A percentile compares a stretch with the other conserved stretches of the same genome.
Conservation (phyloP, 2,888 invertebrate genomes). For the Bellardia bayeri region DNA sequence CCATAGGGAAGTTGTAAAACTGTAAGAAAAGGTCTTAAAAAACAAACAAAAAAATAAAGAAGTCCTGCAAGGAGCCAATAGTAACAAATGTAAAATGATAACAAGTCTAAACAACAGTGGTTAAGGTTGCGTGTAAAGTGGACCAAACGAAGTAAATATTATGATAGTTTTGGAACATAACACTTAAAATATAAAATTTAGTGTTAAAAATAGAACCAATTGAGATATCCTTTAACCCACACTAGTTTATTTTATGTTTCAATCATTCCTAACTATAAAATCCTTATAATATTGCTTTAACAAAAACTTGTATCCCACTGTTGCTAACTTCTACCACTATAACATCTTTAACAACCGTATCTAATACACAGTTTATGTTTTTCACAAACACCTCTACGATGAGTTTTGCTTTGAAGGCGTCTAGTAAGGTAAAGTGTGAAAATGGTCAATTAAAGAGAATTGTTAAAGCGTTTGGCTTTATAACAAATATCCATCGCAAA, state of each 20-base stretch:
- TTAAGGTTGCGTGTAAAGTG: neutral
- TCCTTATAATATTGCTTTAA: no score
- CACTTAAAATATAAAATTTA: no score
- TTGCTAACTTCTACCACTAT: slow-evolving; percentile 16
- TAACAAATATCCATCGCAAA: slow-evolving; percentile 31
- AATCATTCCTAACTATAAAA: no score
- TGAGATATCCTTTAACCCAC: no score
- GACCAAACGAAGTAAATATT: neutral
- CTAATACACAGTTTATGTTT: slow-evolving; percentile 9
- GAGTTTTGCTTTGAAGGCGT: slow-evolving; percentile 39
- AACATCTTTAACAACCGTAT: neutral
- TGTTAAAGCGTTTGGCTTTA: slow-evolving; percentile 51
- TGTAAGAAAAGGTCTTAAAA: neutral
- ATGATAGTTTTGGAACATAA: no score
- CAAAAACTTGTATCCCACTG: no score
- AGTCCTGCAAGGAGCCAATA: slow-evolving; percentile 8
- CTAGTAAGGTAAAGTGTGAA: slow-evolving; percentile 52
- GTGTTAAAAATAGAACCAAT: no score
- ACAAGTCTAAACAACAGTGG: neutral
- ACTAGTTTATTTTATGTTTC: no score
- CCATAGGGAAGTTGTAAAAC: slow-evolving; percentile 16
- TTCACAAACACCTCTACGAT: neutral
- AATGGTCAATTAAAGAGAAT: slow-evolving; percentile 67
- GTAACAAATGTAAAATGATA: neutral
- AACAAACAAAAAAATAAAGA: neutral